Base-by-base conservation (phyloP, 2,888 invertebrate species). In the Parascotia fuliginaria region DNA sequence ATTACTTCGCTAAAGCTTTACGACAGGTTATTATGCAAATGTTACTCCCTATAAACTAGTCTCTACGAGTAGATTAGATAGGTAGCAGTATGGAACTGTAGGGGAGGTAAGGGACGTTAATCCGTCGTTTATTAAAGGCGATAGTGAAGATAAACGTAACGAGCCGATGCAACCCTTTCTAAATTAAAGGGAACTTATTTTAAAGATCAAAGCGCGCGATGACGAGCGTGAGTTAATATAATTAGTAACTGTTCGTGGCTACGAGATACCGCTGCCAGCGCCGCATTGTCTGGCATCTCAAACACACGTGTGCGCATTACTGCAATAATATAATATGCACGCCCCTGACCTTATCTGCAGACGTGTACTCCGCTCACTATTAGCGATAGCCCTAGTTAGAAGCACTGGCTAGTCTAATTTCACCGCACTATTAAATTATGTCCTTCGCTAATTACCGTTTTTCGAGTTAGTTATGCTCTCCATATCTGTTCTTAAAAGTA, bases 1-100 rank as follows among this genome's bases (percentile, higher is more conserved):
- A n/a, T n/a, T n/a, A n/a, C n/a, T n/a, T n/a, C n/a, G n/a, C n/a
- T n/a, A n/a, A n/a, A n/a, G n/a, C n/a, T 9, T 16, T 1, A 5
- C 33, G 33, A 9, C 16, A 22, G 9, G 43, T 65, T 65, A 73
- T 75, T 78, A 79, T 79, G 79, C 73, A 78, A 77, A 79, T 77
- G 65, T 60, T 54, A 67, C 58, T 70, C 68, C 70, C 50, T 50
- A 70, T 72, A 66, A 58, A 72, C 73, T 62, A 56, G 54, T 56
- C 67, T 65, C 65, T 73, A 71, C 70, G 65, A 72, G 65, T 71
- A 72, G 75, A 77, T 78, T 73, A 42, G 31, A 43, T 31, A 40
- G 15, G 33, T n/a, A n/a, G n/a, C n/a, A n/a, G n/a, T n/a, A n/a
- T n/a, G n/a, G n/a, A n/a, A n/a, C n/a, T n/a, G 28, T 39, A 29